Conservation (phyloP, 2,888 invertebrate species). For the Malacosoma neustria region DNA sequence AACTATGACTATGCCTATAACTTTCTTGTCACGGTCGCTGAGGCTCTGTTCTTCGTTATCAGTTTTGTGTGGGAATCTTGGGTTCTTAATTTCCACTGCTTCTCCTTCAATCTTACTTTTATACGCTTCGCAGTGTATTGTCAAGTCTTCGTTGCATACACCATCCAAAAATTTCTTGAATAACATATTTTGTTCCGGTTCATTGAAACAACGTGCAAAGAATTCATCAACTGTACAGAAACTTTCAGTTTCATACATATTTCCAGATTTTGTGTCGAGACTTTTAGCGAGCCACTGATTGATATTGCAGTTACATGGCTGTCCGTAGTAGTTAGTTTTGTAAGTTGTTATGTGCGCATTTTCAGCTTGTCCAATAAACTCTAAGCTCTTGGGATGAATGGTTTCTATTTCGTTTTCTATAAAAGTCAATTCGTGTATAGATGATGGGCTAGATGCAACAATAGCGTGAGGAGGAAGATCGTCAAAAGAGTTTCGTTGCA, state of each 20-base stretch:
- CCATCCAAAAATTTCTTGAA: slow-evolving; percentile 77
- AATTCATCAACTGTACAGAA: slow-evolving; percentile 76
- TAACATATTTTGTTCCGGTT: slow-evolving; percentile 77
- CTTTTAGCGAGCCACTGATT: slow-evolving; percentile 71
- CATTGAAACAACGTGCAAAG: slow-evolving; percentile 78
- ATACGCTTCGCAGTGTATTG: slow-evolving; percentile 75
- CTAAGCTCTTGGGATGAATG: slow-evolving; percentile 66
- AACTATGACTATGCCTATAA: slow-evolving; percentile 68
- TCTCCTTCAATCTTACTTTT: slow-evolving; percentile 37
- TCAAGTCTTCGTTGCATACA: slow-evolving; percentile 68
- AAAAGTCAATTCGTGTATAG: slow-evolving; percentile 74
- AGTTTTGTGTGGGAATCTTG: slow-evolving; percentile 58
- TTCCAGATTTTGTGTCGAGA: slow-evolving; percentile 46
- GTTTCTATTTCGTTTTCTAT: slow-evolving; percentile 60
- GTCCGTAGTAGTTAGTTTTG: slow-evolving; percentile 77
- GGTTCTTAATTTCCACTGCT: slow-evolving; percentile 51
- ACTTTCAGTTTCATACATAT: slow-evolving; percentile 66
- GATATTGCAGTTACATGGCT: slow-evolving; percentile 78
- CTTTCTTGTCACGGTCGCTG: slow-evolving; percentile 49
- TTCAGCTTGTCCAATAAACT: slow-evolving; percentile 72
- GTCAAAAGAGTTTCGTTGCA: slow-evolving; percentile 79
- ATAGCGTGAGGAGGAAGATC: slow-evolving; percentile 73
- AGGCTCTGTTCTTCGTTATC: slow-evolving; percentile 24
- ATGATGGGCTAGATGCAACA: slow-evolving; percentile 50
- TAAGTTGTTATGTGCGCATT: slow-evolving; percentile 62